Base-by-base conservation (phyloP, 2,888 invertebrate species). In the Lutraria lutraria region DNA sequence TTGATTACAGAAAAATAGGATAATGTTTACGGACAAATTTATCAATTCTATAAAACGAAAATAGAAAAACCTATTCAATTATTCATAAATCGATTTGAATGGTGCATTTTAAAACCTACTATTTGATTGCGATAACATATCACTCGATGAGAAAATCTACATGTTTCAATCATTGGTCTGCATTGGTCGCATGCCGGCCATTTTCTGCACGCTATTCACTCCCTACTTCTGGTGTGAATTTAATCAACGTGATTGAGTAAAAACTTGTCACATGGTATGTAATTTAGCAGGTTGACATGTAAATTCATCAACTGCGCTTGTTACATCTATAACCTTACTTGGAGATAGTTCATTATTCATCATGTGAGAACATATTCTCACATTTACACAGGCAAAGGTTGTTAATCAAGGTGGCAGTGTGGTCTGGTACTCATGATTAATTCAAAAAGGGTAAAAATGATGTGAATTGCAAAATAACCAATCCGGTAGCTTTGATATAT, bases 41-140 rank as follows among this genome's bases (percentile, higher is more conserved):
- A 31, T 72, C 72, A 72, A 72, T 72, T 72, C 12, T 72, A 76
- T 76, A 31, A 25, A 6, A 76, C 34, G 31, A 31, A 76, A 16
- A 31, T 25, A 15, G 19, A 76, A 76, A 76, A 16, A 31, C 2
- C 76, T 76, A 31, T 76, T 76, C 19, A 34, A 76, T 76, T 76
- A 76, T 76, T 76, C 76, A 76, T 76, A 34, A 15, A 31, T 19
- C 31, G 34, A 76, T 76, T 76, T 76, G 76, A 76, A 76, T 76
- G 76, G 29, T 76, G 76, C 76, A 76, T 76, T 76, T 72, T 76
- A 31, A 16, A 76, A 76, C 13, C 16, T 31, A 76, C 31, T 76
- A 16, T 76, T 76, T 76, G 76, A 76, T 76, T 76, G 31, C 10
- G 34, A 15, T 15, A 34, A 34, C 31, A 16, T 68, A 68, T n/a